Evolutionary conservation across 2,888 invertebrate species (phyloP).

Genomic region (Epinotia ramella): DNA sequence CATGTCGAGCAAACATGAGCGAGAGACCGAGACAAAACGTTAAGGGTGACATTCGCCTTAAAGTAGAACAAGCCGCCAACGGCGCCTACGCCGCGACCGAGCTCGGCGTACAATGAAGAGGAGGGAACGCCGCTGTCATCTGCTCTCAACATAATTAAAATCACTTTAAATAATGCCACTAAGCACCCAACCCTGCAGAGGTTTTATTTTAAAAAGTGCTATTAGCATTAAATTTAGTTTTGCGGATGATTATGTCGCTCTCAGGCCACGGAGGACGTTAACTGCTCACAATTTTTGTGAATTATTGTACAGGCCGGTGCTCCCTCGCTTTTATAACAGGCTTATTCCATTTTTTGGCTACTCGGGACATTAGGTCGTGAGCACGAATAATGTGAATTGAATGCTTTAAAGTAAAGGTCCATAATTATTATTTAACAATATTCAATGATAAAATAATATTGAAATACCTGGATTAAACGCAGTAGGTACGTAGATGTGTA

Average conservation of each 20-base stretch:
- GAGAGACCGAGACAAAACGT: too few relatives aligned
- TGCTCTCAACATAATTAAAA: conserved; percentile 86
- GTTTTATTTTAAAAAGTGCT: conserved; percentile 84
- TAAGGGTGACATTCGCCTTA: not conserved
- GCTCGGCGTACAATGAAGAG: conserved; percentile 77
- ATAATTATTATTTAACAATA: not conserved
- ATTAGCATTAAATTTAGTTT: conserved; percentile 85
- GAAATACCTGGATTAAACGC: too few relatives aligned
- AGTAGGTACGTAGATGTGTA: too few relatives aligned
- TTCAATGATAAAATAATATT: too few relatives aligned
- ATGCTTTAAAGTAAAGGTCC: conserved; percentile 47
- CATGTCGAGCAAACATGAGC: too few relatives aligned
- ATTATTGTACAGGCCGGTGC: conserved; percentile 75
- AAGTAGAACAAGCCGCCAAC: conserved; percentile 51
- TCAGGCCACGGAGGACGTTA: conserved; percentile 78
- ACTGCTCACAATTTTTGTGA: conserved; percentile 82
- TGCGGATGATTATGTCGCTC: conserved; percentile 82
- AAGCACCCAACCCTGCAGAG: conserved; percentile 76
- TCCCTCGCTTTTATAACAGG: conserved; percentile 78
- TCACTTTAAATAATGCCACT: conserved; percentile 84
- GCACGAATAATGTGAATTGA: conserved; percentile 54
- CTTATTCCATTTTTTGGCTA: conserved; percentile 75
- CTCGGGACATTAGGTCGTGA: conserved; percentile 62
- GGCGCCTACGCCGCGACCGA: conserved; percentile 57
- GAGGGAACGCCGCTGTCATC: conserved; percentile 81